Base-by-base conservation (phyloP, 2,888 invertebrate genomes). In the Serrognathus titanus region DNA sequence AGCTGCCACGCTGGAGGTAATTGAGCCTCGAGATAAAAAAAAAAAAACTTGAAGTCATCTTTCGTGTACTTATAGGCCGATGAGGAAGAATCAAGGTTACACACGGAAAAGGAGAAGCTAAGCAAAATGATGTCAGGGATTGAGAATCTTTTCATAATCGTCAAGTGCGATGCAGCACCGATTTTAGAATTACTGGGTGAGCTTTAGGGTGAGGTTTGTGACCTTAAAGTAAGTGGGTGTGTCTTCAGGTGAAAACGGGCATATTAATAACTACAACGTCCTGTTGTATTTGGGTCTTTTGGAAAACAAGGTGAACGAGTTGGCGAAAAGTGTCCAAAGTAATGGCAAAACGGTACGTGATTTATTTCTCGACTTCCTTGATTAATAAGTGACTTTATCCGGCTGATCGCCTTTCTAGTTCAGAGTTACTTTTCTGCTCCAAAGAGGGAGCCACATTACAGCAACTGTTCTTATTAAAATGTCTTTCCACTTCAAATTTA, bases 281-380 rank as follows among this genome's bases (percentile, higher is more conserved):
- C 83, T 90, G 58, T 82, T 93, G 10, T 92, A 90, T 73, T 82
- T 94, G 68, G 89, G 90, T 63, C 86, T 93, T 40, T 83, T 95
- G 62, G 93, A 94, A 71, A 86, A 87, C 71, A 85, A 86, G 55
- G 85, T 88, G 12, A 81, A 82, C 31, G 87, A 89, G 66, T 81
- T 88, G 61, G 80, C 90, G 49, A 81, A 80, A 62, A 77, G 82
- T 51, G 82, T 79, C 9, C 76, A 79, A 61, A 79, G 66, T 50
- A 69, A 66, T 51, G 74, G 76, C 57, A 71, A 66, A 31, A 12
- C 49, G 24, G 55, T 55, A 45, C 38, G 55, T 55, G 10, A 12
- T 40, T 39, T 5, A 16, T 20, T 10, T 9, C 36, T 12, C 20
- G 20, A n/a, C 20, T 4, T 20, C 20, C 20, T 31, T 1, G 24